Evolutionary conservation across 2,888 invertebrate species (phyloP).

Genomic region (Aporophyla lueneburgensis): DNA sequence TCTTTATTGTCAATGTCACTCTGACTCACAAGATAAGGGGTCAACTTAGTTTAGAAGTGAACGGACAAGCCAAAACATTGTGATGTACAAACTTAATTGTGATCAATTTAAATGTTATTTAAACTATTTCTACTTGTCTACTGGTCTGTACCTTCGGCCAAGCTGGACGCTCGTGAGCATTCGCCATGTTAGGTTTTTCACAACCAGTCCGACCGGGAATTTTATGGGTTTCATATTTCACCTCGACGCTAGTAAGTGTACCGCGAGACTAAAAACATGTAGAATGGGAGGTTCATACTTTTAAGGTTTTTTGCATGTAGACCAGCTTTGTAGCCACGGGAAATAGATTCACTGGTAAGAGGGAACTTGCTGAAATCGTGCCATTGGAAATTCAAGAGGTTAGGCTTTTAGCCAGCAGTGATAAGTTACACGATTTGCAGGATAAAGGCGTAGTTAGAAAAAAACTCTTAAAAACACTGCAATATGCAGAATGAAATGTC

Average conservation of each 20-base stretch:
- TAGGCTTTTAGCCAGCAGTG: neutral
- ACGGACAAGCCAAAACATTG: no score
- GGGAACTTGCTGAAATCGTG: neutral
- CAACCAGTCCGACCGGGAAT: slow-evolving; percentile 47
- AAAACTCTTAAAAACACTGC: neutral
- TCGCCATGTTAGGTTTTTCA: slow-evolving; percentile 48
- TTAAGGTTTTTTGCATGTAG: slow-evolving; percentile 7
- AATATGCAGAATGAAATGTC: neutral
- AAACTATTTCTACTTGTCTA: slow-evolving; percentile 20
- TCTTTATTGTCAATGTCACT: no score
- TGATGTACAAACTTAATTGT: no score
- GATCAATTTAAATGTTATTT: no score
- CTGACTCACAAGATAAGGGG: no score
- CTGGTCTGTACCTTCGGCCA: slow-evolving; percentile 31
- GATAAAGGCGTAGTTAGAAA: neutral
- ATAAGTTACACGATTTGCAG: neutral
- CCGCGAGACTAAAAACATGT: slow-evolving; percentile 12
- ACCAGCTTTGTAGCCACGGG: neutral
- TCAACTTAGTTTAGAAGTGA: no score
- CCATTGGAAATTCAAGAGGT: neutral
- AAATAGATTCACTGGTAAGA: neutral
- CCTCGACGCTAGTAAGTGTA: slow-evolving; percentile 22
- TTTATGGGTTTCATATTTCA: slow-evolving; percentile 63
- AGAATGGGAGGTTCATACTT: neutral
- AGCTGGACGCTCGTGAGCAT: slow-evolving; percentile 35